Conservation (phyloP, 2,888 invertebrate genomes). For the Sepioteuthis lessoniana region DNA sequence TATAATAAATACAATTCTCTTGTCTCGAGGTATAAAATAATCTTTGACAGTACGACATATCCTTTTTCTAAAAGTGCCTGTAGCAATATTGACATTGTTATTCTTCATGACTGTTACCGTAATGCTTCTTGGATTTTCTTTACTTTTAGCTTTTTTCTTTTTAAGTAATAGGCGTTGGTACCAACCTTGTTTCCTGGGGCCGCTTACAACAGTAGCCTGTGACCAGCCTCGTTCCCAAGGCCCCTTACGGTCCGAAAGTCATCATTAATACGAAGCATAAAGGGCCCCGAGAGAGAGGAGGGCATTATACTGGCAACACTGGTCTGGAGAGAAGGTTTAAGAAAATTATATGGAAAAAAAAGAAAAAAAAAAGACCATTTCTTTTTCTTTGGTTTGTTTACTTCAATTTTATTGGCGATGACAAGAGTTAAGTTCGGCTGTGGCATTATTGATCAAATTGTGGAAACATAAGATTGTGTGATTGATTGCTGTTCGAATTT, state of each 20-base stretch:
- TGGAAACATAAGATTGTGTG: no score
- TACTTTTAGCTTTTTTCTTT: no score
- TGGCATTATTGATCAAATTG: no score
- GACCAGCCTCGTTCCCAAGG: conserved; percentile 60
- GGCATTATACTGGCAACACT: background rate
- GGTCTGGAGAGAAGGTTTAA: background rate
- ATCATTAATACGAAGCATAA: background rate
- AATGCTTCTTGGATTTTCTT: background rate
- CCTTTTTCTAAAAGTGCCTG: no score
- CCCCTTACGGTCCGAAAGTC: conserved; percentile 16
- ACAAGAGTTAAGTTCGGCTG: no score
- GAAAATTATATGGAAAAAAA: background rate
- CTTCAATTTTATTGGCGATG: no score
- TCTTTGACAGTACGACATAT: no score
- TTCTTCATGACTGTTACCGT: no score
- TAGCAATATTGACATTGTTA: no score
- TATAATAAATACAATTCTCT: no score
- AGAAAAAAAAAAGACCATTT: background rate
- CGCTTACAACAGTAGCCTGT: conserved; percentile 63
- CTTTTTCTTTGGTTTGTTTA: background rate
- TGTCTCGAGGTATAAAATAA: no score
- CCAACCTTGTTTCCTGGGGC: conserved; percentile 59
- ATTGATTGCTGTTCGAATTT: no score
- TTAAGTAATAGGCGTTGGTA: background rate
- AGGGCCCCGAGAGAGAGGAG: background rate